These are phyloP conservation scores for Noctua fimbriata DNA, from an alignment of 2,888 invertebrate species.

Conservation along the genomic window DNA sequence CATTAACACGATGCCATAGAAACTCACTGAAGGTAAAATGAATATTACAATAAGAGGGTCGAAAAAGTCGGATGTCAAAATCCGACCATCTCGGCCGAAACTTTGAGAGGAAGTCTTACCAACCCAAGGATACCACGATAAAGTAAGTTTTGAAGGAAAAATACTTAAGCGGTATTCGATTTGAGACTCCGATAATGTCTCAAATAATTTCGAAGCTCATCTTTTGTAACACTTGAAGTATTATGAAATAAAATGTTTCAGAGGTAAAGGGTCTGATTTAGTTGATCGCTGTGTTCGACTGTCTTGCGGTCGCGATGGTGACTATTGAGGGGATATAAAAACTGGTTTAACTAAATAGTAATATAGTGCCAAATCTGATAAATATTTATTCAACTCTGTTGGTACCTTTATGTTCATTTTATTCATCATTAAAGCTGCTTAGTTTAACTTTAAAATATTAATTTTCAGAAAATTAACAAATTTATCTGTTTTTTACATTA, in stretches of 20 bases:
- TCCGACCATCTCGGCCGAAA: background rate
- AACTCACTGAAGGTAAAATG: slow-evolving; percentile 2
- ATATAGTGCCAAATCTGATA: background rate
- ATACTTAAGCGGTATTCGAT: slow-evolving; percentile 3
- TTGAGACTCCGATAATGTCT: slow-evolving; percentile 12
- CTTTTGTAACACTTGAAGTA: background rate
- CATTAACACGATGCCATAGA: background rate
- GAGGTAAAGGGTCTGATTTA: background rate
- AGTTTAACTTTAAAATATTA: background rate
- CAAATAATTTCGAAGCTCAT: slow-evolving; percentile 2
- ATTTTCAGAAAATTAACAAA: slow-evolving; percentile 4
- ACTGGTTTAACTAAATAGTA: slow-evolving; percentile 4
- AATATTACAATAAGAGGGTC: slow-evolving; percentile 9
- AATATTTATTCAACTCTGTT: background rate
- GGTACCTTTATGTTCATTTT: background rate
- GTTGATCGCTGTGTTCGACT: background rate
- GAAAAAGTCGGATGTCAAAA: slow-evolving; percentile 15
- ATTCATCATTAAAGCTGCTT: background rate
- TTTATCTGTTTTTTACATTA: background rate
- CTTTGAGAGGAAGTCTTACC: slow-evolving; percentile 26
- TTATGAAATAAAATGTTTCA: background rate
- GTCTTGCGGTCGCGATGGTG: background rate
- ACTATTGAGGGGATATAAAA: background rate
- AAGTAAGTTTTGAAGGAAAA: slow-evolving; percentile 25
- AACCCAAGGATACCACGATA: slow-evolving; percentile 13